Percentiles rank a stretch among this genome's conserved stretches.
Evolutionary conservation across 2,113 vertebrate species (phyloP).

Genomic region (Thamnaconus septentrionalis): DNA sequence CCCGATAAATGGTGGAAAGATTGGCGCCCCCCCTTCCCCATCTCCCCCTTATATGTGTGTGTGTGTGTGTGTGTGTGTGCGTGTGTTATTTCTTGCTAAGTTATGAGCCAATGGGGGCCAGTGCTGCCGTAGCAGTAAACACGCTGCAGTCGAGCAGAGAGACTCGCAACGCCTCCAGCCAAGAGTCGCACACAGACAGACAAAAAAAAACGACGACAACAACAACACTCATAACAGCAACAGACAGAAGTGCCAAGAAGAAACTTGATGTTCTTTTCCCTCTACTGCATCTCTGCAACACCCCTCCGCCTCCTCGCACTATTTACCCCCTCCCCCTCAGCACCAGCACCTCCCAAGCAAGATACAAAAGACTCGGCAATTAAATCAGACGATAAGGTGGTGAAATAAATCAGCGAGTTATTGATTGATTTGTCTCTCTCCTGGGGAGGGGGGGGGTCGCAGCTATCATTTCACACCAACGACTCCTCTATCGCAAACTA

Average conservation of each 20-base stretch:
- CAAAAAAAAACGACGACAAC: constrained; percentile 14
- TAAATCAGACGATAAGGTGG: constrained; percentile 71
- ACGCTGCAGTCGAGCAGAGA: constrained; percentile 12
- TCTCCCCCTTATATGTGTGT: not conserved
- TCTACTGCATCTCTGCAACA: constrained; percentile 25
- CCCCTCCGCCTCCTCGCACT: constrained; percentile 12
- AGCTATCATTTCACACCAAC: constrained; percentile 62
- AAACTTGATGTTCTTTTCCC: constrained; percentile 67
- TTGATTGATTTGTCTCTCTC: constrained; percentile 72
- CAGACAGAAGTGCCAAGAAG: constrained; percentile 43
- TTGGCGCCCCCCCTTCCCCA: constrained; percentile 53
- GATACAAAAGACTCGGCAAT: constrained; percentile 66
- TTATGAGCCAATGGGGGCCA: constrained; percentile 35
- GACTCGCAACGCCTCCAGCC: constrained; percentile 1
- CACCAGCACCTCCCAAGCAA: constrained; percentile 5
- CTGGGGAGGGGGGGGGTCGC: constrained; percentile 25
- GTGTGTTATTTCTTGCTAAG: constrained; percentile 22
- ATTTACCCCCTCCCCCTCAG: constrained; percentile 44
- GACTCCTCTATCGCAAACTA: constrained; percentile 63
- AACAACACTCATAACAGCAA: constrained; percentile 19
- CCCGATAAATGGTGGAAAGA: constrained; percentile 85
- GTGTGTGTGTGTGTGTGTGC: constrained; percentile 14
- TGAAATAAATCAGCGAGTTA: constrained; percentile 70
- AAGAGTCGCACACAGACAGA: constrained; percentile 23
- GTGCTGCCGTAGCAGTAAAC: constrained; percentile 40